A percentile compares a stretch with the other conserved stretches of the same genome.
phyloP scores from a whole-genome alignment of 2,797 vertebrate species.

The Leptoclinus maculatus region DNA sequence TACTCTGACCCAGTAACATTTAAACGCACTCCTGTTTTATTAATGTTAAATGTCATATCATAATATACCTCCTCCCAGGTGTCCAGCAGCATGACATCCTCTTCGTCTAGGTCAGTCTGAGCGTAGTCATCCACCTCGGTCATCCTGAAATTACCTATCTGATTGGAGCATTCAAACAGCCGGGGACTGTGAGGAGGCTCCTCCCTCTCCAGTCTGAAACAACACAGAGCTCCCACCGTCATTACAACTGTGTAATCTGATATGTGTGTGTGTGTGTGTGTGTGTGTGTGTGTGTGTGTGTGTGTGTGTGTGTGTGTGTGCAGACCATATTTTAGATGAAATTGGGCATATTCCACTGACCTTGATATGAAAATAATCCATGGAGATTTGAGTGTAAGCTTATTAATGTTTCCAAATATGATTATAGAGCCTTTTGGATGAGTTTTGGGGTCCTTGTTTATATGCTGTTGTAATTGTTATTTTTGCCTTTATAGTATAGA shows the following conservation, averaged over 20 bases:
- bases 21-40: no score
- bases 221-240: background rate
- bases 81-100: slow-evolving; percentile 93
- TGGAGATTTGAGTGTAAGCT: slow-evolving; percentile 47
- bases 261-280: background rate
- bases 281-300: background rate
- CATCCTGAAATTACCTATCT: slow-evolving; percentile 90
- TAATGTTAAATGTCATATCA: no score
- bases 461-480: background rate
- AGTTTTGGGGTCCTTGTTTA: slow-evolving; percentile 4
- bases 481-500: background rate
- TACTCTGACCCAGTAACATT: no score
- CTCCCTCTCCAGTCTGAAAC: slow-evolving; percentile 85
- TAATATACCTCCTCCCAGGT: slow-evolving; percentile 94
- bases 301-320: background rate
- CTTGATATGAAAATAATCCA: slow-evolving; percentile 48
- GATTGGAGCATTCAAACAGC: slow-evolving; percentile 95
- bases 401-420: slow-evolving; percentile 40
- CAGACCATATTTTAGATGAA: slow-evolving; percentile 15
- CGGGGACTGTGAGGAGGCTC: slow-evolving; percentile 83
- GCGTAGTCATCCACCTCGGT: slow-evolving; percentile 88
- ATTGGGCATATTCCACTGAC: slow-evolving; percentile 38
- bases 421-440: slow-evolving; percentile 28
- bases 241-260: slow-evolving; percentile 24
- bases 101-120: slow-evolving; percentile 92